A percentile compares a stretch with the other conserved stretches of the same genome.
These are phyloP conservation scores for Laticauda laticaudata DNA, from an alignment of 2,113 vertebrate species.

Conservation along the genomic window DNA sequence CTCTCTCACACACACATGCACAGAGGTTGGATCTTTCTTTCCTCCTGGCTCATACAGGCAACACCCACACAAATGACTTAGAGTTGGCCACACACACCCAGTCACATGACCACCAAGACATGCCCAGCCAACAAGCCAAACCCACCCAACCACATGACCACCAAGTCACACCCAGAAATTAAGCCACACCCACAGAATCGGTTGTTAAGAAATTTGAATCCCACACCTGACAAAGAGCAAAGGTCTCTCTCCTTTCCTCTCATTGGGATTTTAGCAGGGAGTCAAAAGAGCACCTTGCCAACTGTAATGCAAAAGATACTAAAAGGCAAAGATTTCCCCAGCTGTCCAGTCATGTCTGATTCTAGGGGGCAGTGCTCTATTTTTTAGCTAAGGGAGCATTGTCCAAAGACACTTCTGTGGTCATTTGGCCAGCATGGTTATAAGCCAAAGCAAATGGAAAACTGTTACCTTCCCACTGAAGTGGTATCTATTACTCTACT, in stretches of 20 bases:
- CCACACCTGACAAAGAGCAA: constrained; percentile 11
- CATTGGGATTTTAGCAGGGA: constrained; percentile 48
- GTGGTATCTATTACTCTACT: background rate
- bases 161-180: no score
- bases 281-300: constrained; percentile 38
- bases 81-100: no score
- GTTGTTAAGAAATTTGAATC: no score
- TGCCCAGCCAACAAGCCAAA: no score
- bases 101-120: no score
- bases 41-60: no score
- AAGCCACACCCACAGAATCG: no score
- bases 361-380: background rate
- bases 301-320: constrained; percentile 39
- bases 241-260: constrained; percentile 46
- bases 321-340: background rate
- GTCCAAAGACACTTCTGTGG: background rate
- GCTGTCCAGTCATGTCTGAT: background rate
- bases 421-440: background rate
- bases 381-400: background rate
- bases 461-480: background rate
- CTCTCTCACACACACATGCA: no score
- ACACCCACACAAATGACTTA: no score
- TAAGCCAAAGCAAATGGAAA: background rate
- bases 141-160: no score
- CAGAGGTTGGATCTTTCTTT: no score